Evolutionary conservation across 2,797 vertebrate genomes (phyloP).

Genomic region (Falco biarmicus): DNA sequence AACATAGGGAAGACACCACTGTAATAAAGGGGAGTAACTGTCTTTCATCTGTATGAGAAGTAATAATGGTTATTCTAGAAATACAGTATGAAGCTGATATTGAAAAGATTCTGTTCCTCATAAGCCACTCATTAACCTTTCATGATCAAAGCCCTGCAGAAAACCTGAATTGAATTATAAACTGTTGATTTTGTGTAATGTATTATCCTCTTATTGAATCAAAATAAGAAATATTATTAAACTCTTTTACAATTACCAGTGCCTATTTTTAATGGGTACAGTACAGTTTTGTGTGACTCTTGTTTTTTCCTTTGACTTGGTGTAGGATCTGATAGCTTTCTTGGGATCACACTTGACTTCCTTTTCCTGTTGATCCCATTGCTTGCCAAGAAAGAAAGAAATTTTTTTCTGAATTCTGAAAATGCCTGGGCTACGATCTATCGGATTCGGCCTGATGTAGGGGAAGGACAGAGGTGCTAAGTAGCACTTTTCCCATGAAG

Average conservation of each 20-base stretch:
- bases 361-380: background rate
- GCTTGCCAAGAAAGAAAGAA: background rate
- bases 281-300: background rate
- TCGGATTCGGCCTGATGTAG: background rate
- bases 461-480: background rate
- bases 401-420: background rate
- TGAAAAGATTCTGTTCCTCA: constrained; percentile 8
- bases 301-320: background rate
- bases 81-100: background rate
- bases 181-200: constrained; percentile 4
- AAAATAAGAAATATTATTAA: background rate
- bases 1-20: constrained; percentile 25
- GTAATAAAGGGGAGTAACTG: constrained; percentile 40
- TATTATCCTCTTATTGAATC: background rate
- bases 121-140: constrained; percentile 21
- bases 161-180: background rate
- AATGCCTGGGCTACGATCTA: background rate
- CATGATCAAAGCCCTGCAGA: background rate
- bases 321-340: background rate
- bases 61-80: constrained; percentile 48
- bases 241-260: background rate
- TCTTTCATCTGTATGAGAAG: constrained; percentile 38
- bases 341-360: background rate
- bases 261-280: background rate
- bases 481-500: background rate